Conservation (phyloP, 2,797 vertebrate species). For the Sebastiscus tertius region DNA sequence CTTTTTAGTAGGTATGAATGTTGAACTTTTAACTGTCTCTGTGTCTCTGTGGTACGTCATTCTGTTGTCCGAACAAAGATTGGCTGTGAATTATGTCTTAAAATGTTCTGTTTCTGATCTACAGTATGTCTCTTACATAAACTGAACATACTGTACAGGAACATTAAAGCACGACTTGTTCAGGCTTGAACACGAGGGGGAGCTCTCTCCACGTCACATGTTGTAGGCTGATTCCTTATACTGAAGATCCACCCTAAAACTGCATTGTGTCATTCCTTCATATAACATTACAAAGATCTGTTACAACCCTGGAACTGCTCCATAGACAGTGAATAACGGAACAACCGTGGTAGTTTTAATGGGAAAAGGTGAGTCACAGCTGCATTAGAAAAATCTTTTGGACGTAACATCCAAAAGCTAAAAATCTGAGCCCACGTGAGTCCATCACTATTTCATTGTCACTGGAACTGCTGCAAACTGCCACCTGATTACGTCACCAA, state of each 20-base stretch:
- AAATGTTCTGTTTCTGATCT: neutral
- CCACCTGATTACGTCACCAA: neutral
- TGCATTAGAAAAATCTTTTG: neutral
- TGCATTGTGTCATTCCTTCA: neutral
- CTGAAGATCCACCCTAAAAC: constrained; percentile 17
- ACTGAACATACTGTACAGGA: neutral
- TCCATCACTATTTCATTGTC: neutral
- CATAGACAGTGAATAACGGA: neutral
- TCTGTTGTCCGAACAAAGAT: neutral
- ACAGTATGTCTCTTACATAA: neutral
- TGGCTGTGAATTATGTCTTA: neutral
- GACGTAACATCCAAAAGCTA: neutral
- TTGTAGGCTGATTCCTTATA: neutral
- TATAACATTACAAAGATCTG: neutral
- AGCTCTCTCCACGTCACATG: constrained; percentile 40
- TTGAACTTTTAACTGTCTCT: neutral
- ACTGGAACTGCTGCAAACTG: neutral
- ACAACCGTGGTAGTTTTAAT: neutral
- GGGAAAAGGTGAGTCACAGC: neutral
- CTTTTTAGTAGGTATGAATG: neutral
- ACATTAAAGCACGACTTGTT: neutral
- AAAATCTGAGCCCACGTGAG: neutral
- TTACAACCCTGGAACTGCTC: neutral
- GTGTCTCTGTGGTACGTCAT: neutral
- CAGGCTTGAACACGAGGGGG: constrained; percentile 57